Evolutionary conservation across 2,113 vertebrate genomes (phyloP), one percentile per base, ranked within the genome.

Genomic region (Trichomycterus rosablanca): DNA sequence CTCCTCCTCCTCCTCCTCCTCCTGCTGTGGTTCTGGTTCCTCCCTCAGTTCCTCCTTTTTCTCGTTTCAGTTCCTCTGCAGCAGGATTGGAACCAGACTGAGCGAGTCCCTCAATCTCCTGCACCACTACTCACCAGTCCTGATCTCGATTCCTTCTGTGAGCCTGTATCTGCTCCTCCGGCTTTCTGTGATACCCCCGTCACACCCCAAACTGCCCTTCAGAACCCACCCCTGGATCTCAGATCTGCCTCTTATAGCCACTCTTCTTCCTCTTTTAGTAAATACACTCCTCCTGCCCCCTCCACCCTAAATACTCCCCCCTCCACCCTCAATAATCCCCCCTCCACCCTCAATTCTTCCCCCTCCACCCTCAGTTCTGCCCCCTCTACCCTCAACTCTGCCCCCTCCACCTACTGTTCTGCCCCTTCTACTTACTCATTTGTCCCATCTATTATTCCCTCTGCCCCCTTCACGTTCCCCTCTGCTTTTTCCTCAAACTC

Each of bases 131-230:
- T 82, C 53, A 78, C 65, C 49, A 82, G 76, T 23, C 86, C 87
- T n/a, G 85, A 88, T 64, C 85, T 87, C 0, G 87, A 89, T 44
- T 77, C 87, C 22, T 77, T 87, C 40, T 88, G 85, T 54, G 82
- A 87, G 60, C 80, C 82, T 0, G 23, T 44, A 39, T 43, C 55
- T 57, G 55, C 39, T 10, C 55, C 35, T 66, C 12, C 61, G 5
- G 68, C 19, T 66, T 73, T 42, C 45, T 71, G 52, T 24, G 50
- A 20, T 43, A 12, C 16, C 45, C 2, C 63, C 48, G 3, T 34
- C 14, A 23, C 24, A 40, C 11, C 34, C 19, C 49, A 60, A 40
- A 20, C 35, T 48, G 4, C 63, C 16, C 39, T n/a, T 15, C 30
- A 11, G 7, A 3, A 30, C 3, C 3, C 51, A 37, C 19, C 7